Conservation (phyloP, 1,140 invertebrate genomes). For the Drosophila persimilis region DNA sequence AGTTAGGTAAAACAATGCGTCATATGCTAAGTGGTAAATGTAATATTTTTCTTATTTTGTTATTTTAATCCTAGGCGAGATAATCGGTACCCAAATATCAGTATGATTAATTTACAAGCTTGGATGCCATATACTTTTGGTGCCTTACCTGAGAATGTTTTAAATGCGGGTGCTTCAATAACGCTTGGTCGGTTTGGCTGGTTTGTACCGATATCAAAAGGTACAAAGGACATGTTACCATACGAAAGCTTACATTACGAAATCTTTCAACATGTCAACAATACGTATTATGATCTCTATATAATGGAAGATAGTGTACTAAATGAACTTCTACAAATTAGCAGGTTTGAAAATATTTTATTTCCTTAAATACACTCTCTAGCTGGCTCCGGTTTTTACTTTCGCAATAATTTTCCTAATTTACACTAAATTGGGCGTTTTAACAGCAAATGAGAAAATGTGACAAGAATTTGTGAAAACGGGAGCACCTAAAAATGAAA, state of each 20-base stretch:
- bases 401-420: no score
- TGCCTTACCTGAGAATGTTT: slow-evolving; percentile 64
- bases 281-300: slow-evolving; percentile 56
- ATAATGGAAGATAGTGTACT: slow-evolving; percentile 34
- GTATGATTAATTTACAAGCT: slow-evolving; percentile 88
- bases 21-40: neutral
- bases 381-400: no score
- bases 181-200: slow-evolving; percentile 88
- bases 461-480: no score
- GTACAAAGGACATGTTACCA: slow-evolving; percentile 42
- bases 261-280: slow-evolving; percentile 58
- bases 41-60: neutral
- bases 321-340: slow-evolving; percentile 4
- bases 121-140: slow-evolving; percentile 85
- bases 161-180: slow-evolving; percentile 83
- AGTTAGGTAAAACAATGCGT: no score
- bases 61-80: slow-evolving; percentile 15
- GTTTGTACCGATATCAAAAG: slow-evolving; percentile 86
- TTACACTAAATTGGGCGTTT: no score
- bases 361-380: neutral
- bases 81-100: slow-evolving; percentile 3
- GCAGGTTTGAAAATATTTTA: slow-evolving; percentile 25
- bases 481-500: no score
- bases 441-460: no score
- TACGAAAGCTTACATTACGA: slow-evolving; percentile 46